Base-by-base conservation (phyloP, 1,140 invertebrate species). In the Odontomachus brunneus region DNA sequence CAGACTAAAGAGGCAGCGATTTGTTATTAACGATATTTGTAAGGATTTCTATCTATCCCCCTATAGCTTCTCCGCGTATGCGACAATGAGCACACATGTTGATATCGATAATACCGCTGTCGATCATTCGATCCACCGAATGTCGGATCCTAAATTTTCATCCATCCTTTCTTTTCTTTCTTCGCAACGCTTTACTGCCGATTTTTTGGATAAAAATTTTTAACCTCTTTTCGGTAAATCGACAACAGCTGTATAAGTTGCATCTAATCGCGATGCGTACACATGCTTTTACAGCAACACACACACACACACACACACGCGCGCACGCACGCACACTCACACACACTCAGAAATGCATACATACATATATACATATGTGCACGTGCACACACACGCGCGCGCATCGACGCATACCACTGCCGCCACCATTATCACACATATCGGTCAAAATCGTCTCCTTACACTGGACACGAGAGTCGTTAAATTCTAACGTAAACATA, bases 401-500 rank as follows among this genome's bases (percentile, higher is more conserved):
- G n/a, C n/a, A 33, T 5, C 5, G 29, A 26, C 19, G 19, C 29
- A 67, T 17, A 14, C 15, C 38, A 11, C 9, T 17, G 9, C 9
- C 81, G 5, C 29, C 5, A 33, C 5, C 5, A 33, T 33, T 5
- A 33, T 5, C 5, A 33, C 29, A 86, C 88, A 80, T 86, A 88
- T 86, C 82, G 76, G 33, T 11, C 53, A 59, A 73, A 48, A 88
- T 48, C 19, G 83, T 80, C 71, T 49, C 72, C 60, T 76, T 71
- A 67, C 44, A 65, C 72, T 74, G 83, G 51, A 74, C 63, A 87
- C n/a, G 69, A 86, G 53, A 78, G 73, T 72, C 76, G 62, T 24
- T 49, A 71, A 76, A 49, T n/a, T 83, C 33, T 76, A 83, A 81
- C 38, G 74, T 71, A 78, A 74, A 80, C 49, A 87, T 78, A 89